Evolutionary conservation across 2,888 invertebrate species (phyloP), one percentile per base, ranked within the genome.

Genomic region (Amphipoea oculea): DNA sequence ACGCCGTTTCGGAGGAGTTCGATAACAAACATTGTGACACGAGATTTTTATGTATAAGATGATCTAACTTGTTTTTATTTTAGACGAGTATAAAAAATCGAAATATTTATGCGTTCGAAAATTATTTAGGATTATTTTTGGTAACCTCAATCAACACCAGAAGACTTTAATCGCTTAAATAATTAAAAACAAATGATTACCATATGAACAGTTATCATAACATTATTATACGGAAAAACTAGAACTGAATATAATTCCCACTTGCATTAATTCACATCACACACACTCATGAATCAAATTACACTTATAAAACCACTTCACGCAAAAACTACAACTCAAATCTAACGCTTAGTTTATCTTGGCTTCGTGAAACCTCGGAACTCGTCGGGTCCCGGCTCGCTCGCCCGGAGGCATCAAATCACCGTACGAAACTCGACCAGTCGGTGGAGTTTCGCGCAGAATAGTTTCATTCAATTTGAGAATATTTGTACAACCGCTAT

Each of bases 401-500:
- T n/a, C 60, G 81, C 84, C 86, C 77, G 68, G 69, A 81, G 88
- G 81, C 84, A 80, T 83, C 76, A 84, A 87, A 88, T 88, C 88
- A 89, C 81, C 73, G 82, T 72, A 76, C 81, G 75, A 76, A 84
- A 82, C 86, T 86, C 62, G 42, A n/a, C 40, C 74, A 60, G 74
- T 60, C 51, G 74, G 57, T 60, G 66, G 42, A 78, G 78, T 78
- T 76, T 79, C 68, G 48, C 78, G 71, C 63, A 12, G 76, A 88
- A 87, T 84, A 89, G 89, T 88, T 86, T 88, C 71, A 87, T 89
- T 86, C 88, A 87, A 86, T 88, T 88, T 86, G 76, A 63, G 83
- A 79, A 87, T 88, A 82, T 88, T 88, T 88, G 79, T 71, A 79
- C 76, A 82, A 79, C 73, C 76, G 77, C 80, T 71, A 76, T 73